Base-by-base conservation (phyloP, 2,113 vertebrate species). In the Eulemur rufifrons region DNA sequence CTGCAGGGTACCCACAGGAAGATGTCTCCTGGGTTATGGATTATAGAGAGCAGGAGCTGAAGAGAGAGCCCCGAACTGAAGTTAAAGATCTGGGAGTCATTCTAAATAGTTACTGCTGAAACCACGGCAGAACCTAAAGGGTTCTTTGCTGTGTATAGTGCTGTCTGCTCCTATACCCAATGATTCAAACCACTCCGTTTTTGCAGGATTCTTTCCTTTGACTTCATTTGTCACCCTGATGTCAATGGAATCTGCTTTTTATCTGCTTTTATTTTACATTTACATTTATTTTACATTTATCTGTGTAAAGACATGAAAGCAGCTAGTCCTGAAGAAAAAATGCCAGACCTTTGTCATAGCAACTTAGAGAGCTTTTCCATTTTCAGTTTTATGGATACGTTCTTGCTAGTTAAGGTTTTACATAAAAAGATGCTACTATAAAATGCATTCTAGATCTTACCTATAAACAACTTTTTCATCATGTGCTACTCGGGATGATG, bases 391-490 rank as follows among this genome's bases (percentile, higher is more conserved):
- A 82, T 54, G 54, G 23, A 61, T 91, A 56, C 56, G 20, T 68
- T 74, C 74, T 91, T 68, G 13, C 10, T 86, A 82, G 68, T 39
- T 56, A 82, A 91, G 20, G 27, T 42, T 78, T 95, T 32, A 78
- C n/a, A 83, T 68, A 18, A 94, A 76, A 86, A 42, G 7, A 56
- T 89, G 39, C 21, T 50, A 56, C 54, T 59, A 52, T 29, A 89
- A 93, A 71, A 74, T 80, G 37, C 29, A n/a, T 81, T 85, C 71
- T 91, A 88, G 20, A 61, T 91, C 86, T 69, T 94, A 77, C 93
- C 14, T 80, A 78, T 23, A 90, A 86, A 81, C 42, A 86, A 68
- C 32, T 59, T 95, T 82, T 73, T 64, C 25, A 95, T 78, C 63
- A 64, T 39, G 29, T 63, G 37, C 61, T 80, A 64, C 10, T 69